phyloP scores from a whole-genome alignment of 2,888 invertebrate species.

The Coenonympha arcania region DNA sequence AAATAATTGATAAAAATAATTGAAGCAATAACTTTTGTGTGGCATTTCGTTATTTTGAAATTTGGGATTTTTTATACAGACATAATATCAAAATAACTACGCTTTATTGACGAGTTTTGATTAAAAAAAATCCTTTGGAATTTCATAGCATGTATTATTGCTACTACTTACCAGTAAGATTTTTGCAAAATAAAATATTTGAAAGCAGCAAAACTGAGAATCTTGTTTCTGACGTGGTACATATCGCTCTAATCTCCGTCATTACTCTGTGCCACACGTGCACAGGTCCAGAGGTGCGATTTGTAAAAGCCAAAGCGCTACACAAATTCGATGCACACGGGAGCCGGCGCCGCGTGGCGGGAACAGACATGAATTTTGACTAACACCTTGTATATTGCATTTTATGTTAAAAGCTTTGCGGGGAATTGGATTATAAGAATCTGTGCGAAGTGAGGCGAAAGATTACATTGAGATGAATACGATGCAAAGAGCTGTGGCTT shows the following conservation, averaged over 20 bases:
- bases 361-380: constrained; percentile 23
- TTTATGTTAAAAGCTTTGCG: constrained; percentile 17
- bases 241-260: background rate
- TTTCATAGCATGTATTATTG: no score
- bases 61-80: no score
- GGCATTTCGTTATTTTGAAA: no score
- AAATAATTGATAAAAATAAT: no score
- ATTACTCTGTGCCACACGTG: constrained; percentile 36
- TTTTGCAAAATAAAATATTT: no score
- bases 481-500: no score
- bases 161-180: no score
- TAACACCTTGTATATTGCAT: constrained; percentile 18
- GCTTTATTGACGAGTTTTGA: no score
- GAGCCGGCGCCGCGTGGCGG: constrained; percentile 17
- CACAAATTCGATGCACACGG: constrained; percentile 27
- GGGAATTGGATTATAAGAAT: constrained; percentile 5
- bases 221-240: background rate
- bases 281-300: constrained; percentile 39
- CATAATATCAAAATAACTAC: no score
- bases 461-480: background rate
- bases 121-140: no score
- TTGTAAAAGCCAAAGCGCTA: constrained; percentile 35
- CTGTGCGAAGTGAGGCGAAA: background rate
- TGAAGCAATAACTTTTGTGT: no score
- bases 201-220: no score